Conservation (phyloP, 2,888 invertebrate genomes). For the Bruchidius siliquastri region DNA sequence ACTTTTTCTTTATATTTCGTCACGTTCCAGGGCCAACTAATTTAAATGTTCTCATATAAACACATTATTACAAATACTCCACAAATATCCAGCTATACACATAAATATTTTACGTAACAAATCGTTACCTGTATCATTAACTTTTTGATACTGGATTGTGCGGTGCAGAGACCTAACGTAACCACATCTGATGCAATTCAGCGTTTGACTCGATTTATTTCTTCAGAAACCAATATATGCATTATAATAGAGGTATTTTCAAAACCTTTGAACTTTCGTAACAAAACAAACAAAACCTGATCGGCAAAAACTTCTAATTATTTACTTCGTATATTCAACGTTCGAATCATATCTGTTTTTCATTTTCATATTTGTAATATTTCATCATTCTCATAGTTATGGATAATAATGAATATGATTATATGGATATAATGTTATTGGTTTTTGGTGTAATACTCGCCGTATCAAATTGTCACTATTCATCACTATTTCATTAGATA, state of each 20-base stretch:
- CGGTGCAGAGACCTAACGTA: neutral
- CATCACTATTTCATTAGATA: too few species aligned
- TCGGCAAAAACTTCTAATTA: neutral
- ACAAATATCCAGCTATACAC: neutral
- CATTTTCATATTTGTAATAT: neutral
- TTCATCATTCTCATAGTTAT: neutral
- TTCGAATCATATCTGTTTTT: neutral
- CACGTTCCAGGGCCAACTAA: neutral
- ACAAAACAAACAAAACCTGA: neutral
- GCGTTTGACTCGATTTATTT: neutral
- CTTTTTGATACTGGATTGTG: neutral
- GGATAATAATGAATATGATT: neutral
- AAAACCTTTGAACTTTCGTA: neutral
- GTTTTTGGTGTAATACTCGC: too few species aligned
- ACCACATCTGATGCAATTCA: neutral
- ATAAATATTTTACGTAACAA: neutral
- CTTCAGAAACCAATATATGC: neutral
- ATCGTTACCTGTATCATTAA: neutral
- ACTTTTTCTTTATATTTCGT: neutral
- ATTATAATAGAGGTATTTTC: neutral
- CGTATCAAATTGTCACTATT: too few species aligned
- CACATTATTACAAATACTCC: neutral
- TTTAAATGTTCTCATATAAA: neutral
- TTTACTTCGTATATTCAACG: neutral
- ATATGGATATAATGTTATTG: neutral